These are phyloP conservation scores for Dendroctonus valens DNA, from an alignment of 1,140 invertebrate genomes.

Conservation along the genomic window DNA sequence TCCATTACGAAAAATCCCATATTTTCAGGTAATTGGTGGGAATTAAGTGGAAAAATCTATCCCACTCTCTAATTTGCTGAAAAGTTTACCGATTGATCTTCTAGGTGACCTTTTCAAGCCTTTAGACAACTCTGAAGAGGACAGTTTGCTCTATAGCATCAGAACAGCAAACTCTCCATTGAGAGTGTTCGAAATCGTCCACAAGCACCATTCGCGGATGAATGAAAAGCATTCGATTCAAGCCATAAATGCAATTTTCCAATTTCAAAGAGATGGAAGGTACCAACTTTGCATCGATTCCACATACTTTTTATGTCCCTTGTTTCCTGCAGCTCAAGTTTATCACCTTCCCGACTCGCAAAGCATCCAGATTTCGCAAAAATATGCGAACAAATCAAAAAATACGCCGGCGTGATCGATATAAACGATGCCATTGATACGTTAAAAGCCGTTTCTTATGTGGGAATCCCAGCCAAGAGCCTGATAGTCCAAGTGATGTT, in stretches of 20 bases:
- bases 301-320: no score
- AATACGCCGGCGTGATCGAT: slow-evolving; percentile 54
- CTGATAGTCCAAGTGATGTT: slow-evolving; percentile 61
- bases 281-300: no score
- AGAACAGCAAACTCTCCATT: slow-evolving; percentile 5
- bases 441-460: slow-evolving; percentile 57
- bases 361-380: slow-evolving; percentile 50
- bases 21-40: no score
- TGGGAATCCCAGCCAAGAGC: slow-evolving; percentile 57
- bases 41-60: no score
- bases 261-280: slow-evolving; percentile 35
- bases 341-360: slow-evolving; percentile 41
- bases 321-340: no score
- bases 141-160: background rate
- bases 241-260: slow-evolving; percentile 32
- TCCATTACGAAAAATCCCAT: no score
- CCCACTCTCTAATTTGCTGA: no score
- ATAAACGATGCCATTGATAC: slow-evolving; percentile 56
- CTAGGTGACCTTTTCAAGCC: slow-evolving; percentile 5
- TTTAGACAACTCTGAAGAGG: background rate
- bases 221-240: slow-evolving; percentile 36
- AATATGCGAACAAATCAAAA: slow-evolving; percentile 55
- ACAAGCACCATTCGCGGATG: slow-evolving; percentile 34
- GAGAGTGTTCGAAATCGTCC: slow-evolving; percentile 24
- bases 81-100: no score